These are phyloP conservation scores for Drosophila multiciliata DNA, from an alignment of 2,888 invertebrate species.

Conservation along the genomic window DNA sequence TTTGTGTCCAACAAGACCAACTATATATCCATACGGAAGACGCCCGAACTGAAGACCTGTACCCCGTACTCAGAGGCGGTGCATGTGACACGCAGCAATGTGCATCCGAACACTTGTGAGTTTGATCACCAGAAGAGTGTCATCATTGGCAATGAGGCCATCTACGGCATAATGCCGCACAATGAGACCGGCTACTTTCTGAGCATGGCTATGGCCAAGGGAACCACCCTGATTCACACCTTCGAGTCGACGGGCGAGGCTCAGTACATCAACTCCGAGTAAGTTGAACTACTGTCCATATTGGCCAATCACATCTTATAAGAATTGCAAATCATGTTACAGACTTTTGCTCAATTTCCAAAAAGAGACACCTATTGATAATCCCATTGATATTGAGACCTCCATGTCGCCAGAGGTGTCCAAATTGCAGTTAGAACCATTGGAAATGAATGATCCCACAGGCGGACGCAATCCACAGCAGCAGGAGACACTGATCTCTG, in stretches of 20 bases:
- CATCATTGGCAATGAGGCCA: constrained; percentile 84
- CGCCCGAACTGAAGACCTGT: constrained; percentile 84
- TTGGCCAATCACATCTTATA: not conserved
- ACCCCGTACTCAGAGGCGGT: constrained; percentile 83
- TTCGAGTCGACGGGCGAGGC: constrained; percentile 85
- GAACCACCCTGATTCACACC: constrained; percentile 84
- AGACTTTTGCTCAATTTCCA: constrained; percentile 82
- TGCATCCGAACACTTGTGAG: constrained; percentile 84
- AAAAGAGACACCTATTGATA: constrained; percentile 84
- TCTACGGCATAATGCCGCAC: constrained; percentile 83
- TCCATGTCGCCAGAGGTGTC: constrained; percentile 82
- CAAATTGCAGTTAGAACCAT: constrained; percentile 77
- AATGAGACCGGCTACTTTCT: constrained; percentile 83
- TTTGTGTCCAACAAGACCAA: constrained; percentile 84
- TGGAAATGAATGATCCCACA: constrained; percentile 83
- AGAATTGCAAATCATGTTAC: not conserved
- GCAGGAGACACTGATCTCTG: constrained; percentile 81
- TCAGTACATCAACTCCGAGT: constrained; percentile 84
- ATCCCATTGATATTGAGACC: constrained; percentile 84
- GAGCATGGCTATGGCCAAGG: constrained; percentile 83
- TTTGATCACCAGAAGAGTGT: constrained; percentile 85
- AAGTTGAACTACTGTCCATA: constrained; percentile 30
- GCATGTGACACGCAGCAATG: constrained; percentile 84
- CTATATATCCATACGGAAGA: constrained; percentile 84
- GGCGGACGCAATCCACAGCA: constrained; percentile 84